phyloP scores from a whole-genome alignment of 2,888 invertebrate genomes.

The Dysmachus trigonus region DNA sequence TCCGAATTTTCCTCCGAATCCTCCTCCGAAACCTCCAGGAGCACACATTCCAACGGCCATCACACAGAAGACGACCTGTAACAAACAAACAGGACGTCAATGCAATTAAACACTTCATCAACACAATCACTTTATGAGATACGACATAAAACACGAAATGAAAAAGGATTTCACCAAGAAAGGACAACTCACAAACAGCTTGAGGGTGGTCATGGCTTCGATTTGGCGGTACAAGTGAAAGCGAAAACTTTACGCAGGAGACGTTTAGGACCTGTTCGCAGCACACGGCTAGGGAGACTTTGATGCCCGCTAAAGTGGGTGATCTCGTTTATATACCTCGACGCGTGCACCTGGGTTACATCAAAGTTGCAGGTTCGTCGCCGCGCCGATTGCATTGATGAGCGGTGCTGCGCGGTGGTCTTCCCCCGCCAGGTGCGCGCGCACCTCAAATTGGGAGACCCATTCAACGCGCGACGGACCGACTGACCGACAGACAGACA shows the following conservation, averaged over 20 bases:
- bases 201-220: conserved; percentile 45
- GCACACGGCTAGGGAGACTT: background rate
- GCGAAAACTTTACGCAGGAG: background rate
- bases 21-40: conserved; percentile 54
- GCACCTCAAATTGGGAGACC: background rate
- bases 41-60: conserved; percentile 58
- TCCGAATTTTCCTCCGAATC: conserved; percentile 51
- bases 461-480: background rate
- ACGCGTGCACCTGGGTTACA: conserved; percentile 36
- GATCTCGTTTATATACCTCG: conserved; percentile 61
- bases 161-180: background rate
- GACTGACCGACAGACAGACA: background rate
- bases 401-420: background rate
- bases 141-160: background rate
- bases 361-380: conserved; percentile 3
- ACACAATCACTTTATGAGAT: conserved; percentile 9
- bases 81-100: conserved; percentile 49
- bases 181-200: conserved; percentile 39
- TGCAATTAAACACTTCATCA: background rate
- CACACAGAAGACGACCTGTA: conserved; percentile 58
- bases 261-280: conserved; percentile 4
- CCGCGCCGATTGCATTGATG: conserved; percentile 11
- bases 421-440: background rate
- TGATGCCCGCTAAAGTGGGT: conserved; percentile 54
- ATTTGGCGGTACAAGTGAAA: conserved; percentile 10